A percentile compares a stretch with the other conserved stretches of the same genome.
Conservation (phyloP, 1,140 invertebrate genomes). For the Magallana gigas region DNA sequence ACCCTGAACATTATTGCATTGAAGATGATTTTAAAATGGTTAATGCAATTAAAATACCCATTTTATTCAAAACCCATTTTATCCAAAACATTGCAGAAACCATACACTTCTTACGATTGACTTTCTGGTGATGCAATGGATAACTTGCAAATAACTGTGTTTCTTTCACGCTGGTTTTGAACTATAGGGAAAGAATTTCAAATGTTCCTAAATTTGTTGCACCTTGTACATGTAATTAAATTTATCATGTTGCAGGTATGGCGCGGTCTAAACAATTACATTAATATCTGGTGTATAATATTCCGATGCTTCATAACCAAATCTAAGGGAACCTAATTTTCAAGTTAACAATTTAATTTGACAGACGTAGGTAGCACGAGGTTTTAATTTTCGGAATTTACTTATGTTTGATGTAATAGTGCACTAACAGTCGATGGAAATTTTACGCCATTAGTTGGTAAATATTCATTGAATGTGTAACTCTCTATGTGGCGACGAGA, state of each 20-base stretch:
- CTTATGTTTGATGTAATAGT: not conserved
- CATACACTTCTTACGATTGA: not conserved
- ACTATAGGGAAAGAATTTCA: not conserved
- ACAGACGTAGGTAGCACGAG: not conserved
- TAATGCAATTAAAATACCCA: too few relatives aligned
- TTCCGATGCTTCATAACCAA: not conserved
- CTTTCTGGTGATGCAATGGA: not conserved
- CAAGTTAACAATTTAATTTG: not conserved
- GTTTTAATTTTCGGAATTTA: conserved; percentile 5
- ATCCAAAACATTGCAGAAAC: too few relatives aligned
- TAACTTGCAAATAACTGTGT: not conserved
- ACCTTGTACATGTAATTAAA: not conserved
- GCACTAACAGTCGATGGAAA: not conserved
- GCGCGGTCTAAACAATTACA: not conserved
- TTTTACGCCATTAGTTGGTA: not conserved
- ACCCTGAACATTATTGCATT: too few relatives aligned
- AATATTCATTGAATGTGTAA: not conserved
- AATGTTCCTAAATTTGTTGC: not conserved
- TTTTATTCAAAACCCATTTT: too few relatives aligned
- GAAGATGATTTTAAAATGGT: too few relatives aligned
- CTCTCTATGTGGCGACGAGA: conserved; percentile 14
- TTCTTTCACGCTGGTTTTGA: not conserved
- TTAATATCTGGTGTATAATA: not conserved
- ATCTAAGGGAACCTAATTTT: not conserved
- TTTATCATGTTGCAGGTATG: too few relatives aligned